phyloP scores from a whole-genome alignment of 1,140 invertebrate genomes.

The Akabosia matsudoensis region DNA sequence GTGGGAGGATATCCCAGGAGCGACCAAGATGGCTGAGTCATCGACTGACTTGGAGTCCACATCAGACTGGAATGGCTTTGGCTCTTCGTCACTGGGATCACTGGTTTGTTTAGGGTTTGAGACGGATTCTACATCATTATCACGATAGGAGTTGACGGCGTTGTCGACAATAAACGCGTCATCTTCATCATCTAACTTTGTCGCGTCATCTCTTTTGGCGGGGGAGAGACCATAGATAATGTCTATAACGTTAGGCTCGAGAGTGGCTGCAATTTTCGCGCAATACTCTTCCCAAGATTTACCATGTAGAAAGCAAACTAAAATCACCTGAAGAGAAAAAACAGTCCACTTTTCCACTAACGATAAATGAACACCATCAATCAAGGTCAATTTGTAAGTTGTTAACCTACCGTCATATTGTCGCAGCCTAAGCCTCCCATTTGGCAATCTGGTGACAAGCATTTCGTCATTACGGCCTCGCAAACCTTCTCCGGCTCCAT shows the following conservation, averaged over 20 bases:
- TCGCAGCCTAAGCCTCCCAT: constrained; percentile 93
- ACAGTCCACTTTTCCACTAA: not conserved
- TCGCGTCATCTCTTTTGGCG: not conserved
- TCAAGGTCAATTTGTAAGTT: not conserved
- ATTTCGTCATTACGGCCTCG: constrained; percentile 88
- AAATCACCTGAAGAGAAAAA: constrained; percentile 55
- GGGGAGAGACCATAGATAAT: not conserved
- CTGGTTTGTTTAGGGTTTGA: not conserved
- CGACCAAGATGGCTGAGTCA: no score
- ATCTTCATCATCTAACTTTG: not conserved
- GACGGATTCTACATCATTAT: constrained; percentile 5
- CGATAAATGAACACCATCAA: not conserved
- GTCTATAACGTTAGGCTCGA: not conserved
- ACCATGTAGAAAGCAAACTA: constrained; percentile 76
- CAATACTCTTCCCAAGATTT: constrained; percentile 70
- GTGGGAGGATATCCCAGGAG: no score
- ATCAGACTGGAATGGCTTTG: not conserved
- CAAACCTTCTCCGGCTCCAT: constrained; percentile 92
- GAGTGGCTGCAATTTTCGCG: constrained; percentile 50
- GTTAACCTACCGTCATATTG: constrained; percentile 86
- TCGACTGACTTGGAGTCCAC: not conserved
- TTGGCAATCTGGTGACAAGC: constrained; percentile 90
- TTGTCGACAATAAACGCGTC: not conserved
- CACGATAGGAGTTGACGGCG: no score
- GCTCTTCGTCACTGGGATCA: not conserved